Evolutionary conservation across 2,113 vertebrate species (phyloP).

Genomic region (Hassar affinis): DNA sequence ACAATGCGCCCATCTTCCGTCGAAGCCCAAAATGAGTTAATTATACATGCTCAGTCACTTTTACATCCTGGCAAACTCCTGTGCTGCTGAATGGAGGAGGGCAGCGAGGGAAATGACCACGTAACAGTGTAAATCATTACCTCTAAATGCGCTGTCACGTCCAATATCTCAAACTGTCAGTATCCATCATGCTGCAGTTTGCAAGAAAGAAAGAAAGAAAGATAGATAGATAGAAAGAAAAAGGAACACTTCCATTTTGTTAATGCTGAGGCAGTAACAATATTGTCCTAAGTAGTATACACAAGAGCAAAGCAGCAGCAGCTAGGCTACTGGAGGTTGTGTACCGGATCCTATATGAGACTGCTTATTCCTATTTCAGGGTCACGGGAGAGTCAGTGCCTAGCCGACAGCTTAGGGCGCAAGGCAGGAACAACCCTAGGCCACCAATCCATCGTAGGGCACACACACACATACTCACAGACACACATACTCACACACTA

Average conservation of each 20-base stretch:
- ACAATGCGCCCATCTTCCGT: slow-evolving; percentile 25
- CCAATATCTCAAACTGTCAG: slow-evolving; percentile 63
- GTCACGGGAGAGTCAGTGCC: too few species aligned
- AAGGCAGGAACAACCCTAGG: too few species aligned
- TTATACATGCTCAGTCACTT: slow-evolving; percentile 35
- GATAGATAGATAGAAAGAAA: not conserved
- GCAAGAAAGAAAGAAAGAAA: slow-evolving; percentile 18
- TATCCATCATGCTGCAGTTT: slow-evolving; percentile 19
- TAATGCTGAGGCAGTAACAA: slow-evolving; percentile 2
- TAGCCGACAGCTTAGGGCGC: too few species aligned
- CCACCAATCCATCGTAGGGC: too few species aligned
- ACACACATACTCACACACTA: too few species aligned
- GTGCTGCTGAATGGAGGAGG: slow-evolving; percentile 35
- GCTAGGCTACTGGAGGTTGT: not conserved
- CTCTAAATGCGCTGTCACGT: slow-evolving; percentile 65
- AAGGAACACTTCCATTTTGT: slow-evolving; percentile 12
- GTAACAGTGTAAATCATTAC: slow-evolving; percentile 64
- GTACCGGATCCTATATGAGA: not conserved
- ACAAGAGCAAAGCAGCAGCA: too few species aligned
- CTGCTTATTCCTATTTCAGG: too few species aligned
- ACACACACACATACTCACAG: too few species aligned
- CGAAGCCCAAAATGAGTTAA: slow-evolving; percentile 34
- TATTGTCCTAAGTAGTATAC: slow-evolving; percentile 7
- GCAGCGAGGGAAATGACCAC: slow-evolving; percentile 54
- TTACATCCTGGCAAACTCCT: not conserved